Conservation (phyloP, 2,797 vertebrate species). For the Pteropus rufus region DNA sequence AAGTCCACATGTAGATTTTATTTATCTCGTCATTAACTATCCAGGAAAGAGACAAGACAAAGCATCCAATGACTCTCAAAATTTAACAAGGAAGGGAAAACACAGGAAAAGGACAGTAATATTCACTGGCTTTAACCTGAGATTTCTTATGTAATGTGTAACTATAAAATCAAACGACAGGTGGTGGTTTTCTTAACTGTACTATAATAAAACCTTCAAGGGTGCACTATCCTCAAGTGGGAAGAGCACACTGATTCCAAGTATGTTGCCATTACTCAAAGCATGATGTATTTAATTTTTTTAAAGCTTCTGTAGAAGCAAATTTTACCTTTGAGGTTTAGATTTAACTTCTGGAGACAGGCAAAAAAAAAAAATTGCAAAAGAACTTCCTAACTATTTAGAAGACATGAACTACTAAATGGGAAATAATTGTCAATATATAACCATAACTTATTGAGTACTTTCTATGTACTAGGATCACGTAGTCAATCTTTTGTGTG, state of each 20-base stretch:
- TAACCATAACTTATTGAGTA: background rate
- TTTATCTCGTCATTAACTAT: background rate
- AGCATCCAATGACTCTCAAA: constrained; percentile 34
- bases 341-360: constrained; percentile 34
- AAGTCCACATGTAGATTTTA: constrained; percentile 20
- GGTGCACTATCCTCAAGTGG: background rate
- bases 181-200: background rate
- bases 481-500: background rate
- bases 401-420: background rate
- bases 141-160: constrained; percentile 57
- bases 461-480: background rate
- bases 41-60: constrained; percentile 39
- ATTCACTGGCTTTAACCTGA: constrained; percentile 36
- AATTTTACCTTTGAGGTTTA: constrained; percentile 18
- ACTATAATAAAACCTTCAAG: constrained; percentile 36
- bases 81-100: background rate
- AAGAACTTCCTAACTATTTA: constrained; percentile 15
- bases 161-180: constrained; percentile 39
- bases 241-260: background rate
- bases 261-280: constrained; percentile 11
- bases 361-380: background rate
- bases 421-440: background rate
- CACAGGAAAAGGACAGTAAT: constrained; percentile 14
- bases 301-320: constrained; percentile 27
- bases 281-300: background rate